Conservation (phyloP, 2,888 invertebrate species). For the Eledone cirrhosa region DNA sequence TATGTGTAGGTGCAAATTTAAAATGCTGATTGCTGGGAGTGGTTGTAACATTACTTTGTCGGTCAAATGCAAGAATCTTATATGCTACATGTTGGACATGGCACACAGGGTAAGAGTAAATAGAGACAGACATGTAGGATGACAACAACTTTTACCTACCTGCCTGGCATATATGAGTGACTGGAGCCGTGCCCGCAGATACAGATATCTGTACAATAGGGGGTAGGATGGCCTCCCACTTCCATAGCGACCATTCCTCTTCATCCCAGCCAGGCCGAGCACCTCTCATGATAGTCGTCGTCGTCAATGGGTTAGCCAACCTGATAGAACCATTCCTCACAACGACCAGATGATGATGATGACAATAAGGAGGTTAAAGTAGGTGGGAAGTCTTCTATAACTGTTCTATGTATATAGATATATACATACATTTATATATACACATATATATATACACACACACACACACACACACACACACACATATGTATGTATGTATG, state of each 20-base stretch:
- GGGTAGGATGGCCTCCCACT: constrained; percentile 26
- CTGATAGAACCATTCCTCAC: constrained; percentile 23
- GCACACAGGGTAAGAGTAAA: background rate
- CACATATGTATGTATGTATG: background rate
- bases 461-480: background rate
- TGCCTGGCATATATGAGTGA: constrained; percentile 24
- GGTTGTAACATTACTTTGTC: background rate
- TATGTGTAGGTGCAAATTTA: background rate
- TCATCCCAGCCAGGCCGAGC: constrained; percentile 27
- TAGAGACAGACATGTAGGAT: background rate
- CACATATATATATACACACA: background rate
- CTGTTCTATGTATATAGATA: background rate
- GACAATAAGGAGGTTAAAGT: background rate
- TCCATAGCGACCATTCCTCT: constrained; percentile 28
- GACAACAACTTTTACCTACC: constrained; percentile 26
- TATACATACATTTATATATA: background rate
- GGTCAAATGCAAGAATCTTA: too few relatives aligned
- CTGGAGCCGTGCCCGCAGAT: constrained; percentile 21
- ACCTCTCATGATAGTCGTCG: constrained; percentile 23
- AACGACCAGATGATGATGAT: constrained; percentile 7
- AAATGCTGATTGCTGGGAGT: background rate
- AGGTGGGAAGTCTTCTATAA: background rate
- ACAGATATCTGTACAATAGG: constrained; percentile 23
- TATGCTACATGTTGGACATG: too few relatives aligned
- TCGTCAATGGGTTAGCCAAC: constrained; percentile 21